Evolutionary conservation across 2,797 vertebrate genomes (phyloP).

Genomic region (Semaprochilodus insignis): DNA sequence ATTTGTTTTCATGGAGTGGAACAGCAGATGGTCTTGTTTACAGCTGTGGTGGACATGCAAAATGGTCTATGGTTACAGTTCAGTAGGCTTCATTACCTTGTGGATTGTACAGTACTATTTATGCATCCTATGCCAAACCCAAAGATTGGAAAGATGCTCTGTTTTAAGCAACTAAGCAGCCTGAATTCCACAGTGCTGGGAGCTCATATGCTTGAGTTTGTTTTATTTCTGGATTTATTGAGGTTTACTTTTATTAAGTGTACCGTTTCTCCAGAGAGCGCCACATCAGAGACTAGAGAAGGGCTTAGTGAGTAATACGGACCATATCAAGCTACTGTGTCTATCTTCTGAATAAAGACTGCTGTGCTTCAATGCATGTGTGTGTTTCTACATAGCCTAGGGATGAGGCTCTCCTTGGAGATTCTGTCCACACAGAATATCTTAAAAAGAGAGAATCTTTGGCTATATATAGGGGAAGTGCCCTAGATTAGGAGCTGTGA

Average conservation of each 20-base stretch:
- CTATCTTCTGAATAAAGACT: slow-evolving; percentile 34
- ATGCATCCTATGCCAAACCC: slow-evolving; percentile 7
- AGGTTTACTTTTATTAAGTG: slow-evolving; percentile 31
- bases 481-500: slow-evolving; percentile 39
- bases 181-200: slow-evolving; percentile 20
- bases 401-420: slow-evolving; percentile 20
- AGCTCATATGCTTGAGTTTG: slow-evolving; percentile 18
- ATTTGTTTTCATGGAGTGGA: neutral
- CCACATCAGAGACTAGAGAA: slow-evolving; percentile 10
- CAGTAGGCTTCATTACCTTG: slow-evolving; percentile 6
- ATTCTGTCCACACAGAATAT: slow-evolving; percentile 27
- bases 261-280: slow-evolving; percentile 35
- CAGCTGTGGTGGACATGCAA: neutral
- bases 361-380: slow-evolving; percentile 16
- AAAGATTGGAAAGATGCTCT: neutral
- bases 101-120: slow-evolving; percentile 2
- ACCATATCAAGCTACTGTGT: slow-evolving; percentile 19
- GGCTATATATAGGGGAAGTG: slow-evolving; percentile 49
- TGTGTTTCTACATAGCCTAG: slow-evolving; percentile 7
- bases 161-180: slow-evolving; percentile 21
- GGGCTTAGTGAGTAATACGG: slow-evolving; percentile 4
- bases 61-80: slow-evolving; percentile 13
- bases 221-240: slow-evolving; percentile 45
- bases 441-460: slow-evolving; percentile 28
- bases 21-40: neutral